These are phyloP conservation scores for Brachylomia viminalis DNA, from an alignment of 2,888 invertebrate species.

Conservation along the genomic window DNA sequence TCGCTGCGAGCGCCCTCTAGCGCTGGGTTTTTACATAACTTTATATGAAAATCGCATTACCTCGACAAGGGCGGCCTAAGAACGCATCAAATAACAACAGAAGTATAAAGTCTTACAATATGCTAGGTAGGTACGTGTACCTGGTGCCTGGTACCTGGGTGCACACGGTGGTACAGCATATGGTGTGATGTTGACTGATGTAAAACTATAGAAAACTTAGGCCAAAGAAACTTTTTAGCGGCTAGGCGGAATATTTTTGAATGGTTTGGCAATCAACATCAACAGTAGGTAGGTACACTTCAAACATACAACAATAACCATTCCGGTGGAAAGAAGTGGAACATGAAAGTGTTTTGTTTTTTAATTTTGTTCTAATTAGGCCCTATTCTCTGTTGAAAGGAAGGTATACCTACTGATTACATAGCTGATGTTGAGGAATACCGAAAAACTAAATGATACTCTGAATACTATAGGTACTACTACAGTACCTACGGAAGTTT, in stretches of 20 bases:
- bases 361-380: background rate
- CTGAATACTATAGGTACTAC: background rate
- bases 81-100: conserved; percentile 28
- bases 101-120: conserved; percentile 16
- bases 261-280: background rate
- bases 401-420: background rate
- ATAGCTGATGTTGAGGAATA: background rate
- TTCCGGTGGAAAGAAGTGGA: background rate
- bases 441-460: background rate
- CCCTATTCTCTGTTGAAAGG: background rate
- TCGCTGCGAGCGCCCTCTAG: conserved; percentile 71
- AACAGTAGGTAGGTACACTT: no score
- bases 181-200: background rate
- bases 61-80: conserved; percentile 51
- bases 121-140: background rate
- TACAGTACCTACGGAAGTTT: background rate
- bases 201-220: background rate
- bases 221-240: no score
- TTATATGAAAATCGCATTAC: conserved; percentile 80
- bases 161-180: background rate
- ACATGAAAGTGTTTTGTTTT: background rate
- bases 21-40: conserved; percentile 77
- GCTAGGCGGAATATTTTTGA: background rate
- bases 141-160: no score
- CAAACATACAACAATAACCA: background rate